Base-by-base conservation (phyloP, 2,797 vertebrate genomes). In the Parotocinclus haroldoi region DNA sequence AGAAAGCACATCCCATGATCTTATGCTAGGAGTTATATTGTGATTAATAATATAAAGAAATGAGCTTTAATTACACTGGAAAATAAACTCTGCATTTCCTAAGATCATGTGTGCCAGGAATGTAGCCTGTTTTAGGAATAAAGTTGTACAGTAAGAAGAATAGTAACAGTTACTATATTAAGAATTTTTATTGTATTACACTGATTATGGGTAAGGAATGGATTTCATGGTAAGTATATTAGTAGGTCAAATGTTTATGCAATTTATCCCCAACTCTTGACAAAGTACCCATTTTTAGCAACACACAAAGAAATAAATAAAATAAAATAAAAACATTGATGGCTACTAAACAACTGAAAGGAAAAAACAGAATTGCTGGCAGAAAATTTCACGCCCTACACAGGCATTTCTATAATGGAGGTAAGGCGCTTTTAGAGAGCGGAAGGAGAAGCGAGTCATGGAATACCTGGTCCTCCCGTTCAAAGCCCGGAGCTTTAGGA, bases 391-490 rank as follows among this genome's bases (percentile, higher is more conserved):
- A 72, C 53, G 64, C 50, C 77, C 65, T 77, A 18, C 8, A 2
- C 14, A 58, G 66, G 52, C 66, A 57, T 46, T 13, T 44, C 73
- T 66, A 69, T 70, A 76, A 53, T 55, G 52, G 56, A 45, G 59
- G 69, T 69, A 66, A 44, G 76, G 48, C 69, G 71, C 63, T 68
- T 59, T 65, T 69, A 78, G 63, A 62, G 50, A 65, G 70, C 69
- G 55, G 49, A 73, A 66, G 50, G 69, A 80, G 66, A 87, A 78
- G 84, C 75, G 67, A 68, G 72, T 86, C 80, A 77, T 83, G 36
- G 79, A 89, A 78, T 92, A 93, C 92, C 91, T 93, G 92, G 85
- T 93, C 92, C 84, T 91, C 91, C 78, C 91, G 90, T 87, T 94
- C 92, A 91, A 91, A 93, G 82, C 92, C 93, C 73, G 92, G 93